Percentiles rank a stretch among this genome's conserved stretches.
Conservation (phyloP, 2,797 vertebrate genomes). For the Macropodus opercularis region DNA sequence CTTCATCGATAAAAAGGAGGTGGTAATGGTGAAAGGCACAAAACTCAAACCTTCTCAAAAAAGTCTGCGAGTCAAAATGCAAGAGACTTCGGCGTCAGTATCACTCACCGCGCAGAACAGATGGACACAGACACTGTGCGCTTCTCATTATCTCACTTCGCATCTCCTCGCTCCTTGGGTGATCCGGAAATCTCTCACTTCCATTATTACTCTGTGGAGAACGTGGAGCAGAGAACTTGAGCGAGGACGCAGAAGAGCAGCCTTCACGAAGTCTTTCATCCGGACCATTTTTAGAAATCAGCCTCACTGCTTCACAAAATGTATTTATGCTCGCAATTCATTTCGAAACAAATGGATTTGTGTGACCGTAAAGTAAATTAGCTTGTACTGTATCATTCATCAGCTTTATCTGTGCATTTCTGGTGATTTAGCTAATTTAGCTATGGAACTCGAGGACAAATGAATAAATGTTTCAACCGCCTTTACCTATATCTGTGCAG, state of each 20-base stretch:
- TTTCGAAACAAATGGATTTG: neutral
- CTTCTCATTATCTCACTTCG: neutral
- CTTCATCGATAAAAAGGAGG: no score
- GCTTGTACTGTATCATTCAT: slow-evolving; percentile 2
- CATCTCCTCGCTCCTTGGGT: neutral
- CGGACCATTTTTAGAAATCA: neutral
- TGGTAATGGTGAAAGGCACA: no score
- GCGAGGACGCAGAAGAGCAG: neutral
- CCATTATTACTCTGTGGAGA: neutral
- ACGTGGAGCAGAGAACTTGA: neutral
- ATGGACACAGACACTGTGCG: neutral
- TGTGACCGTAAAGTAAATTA: neutral
- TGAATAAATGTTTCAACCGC: no score
- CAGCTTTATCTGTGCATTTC: neutral
- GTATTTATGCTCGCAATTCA: neutral
- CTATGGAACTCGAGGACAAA: no score
- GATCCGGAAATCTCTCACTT: neutral
- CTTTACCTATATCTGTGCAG: no score
- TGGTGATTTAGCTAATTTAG: no score
- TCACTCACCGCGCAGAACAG: neutral
- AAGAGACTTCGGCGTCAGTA: neutral
- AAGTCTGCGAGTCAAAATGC: neutral
- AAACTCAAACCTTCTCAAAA: no score
- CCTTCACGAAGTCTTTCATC: neutral
- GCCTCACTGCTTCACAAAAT: neutral